phyloP scores from a whole-genome alignment of 2,113 vertebrate species.

The Calonectris borealis region DNA sequence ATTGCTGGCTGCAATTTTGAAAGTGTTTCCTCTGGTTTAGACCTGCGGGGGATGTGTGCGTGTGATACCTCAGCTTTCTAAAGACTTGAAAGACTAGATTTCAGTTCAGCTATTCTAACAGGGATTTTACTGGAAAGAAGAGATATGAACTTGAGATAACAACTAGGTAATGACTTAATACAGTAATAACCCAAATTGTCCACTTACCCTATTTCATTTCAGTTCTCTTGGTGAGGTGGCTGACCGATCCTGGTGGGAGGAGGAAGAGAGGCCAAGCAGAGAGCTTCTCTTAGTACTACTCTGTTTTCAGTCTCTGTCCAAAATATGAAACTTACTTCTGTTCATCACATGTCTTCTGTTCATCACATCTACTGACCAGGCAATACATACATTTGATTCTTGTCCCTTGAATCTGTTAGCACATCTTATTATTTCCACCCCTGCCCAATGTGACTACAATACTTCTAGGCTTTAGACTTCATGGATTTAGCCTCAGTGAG shows the following conservation, averaged over 20 bases:
- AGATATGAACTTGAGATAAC: not conserved
- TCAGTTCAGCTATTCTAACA: not conserved
- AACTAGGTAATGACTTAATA: not conserved
- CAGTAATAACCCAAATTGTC: not conserved
- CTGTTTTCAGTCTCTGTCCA: not conserved
- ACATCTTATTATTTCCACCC: not conserved
- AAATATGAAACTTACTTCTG: not conserved
- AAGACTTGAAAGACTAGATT: not conserved
- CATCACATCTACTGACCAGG: not conserved
- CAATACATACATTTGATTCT: not conserved
- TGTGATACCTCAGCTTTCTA: not conserved
- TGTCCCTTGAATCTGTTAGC: not conserved
- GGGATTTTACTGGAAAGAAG: not conserved
- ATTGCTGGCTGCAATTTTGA: not conserved
- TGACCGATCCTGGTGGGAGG: not conserved
- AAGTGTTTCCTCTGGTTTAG: not conserved
- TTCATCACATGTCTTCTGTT: not conserved
- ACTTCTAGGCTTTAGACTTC: not conserved
- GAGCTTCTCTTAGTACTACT: not conserved
- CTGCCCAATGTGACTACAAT: no score
- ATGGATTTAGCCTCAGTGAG: not conserved
- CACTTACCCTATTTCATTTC: not conserved
- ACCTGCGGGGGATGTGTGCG: rapidly evolving
- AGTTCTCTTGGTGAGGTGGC: not conserved
- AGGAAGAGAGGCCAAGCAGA: not conserved